Conservation (phyloP, 1,140 invertebrate genomes). For the Bathynomus jamesi region DNA sequence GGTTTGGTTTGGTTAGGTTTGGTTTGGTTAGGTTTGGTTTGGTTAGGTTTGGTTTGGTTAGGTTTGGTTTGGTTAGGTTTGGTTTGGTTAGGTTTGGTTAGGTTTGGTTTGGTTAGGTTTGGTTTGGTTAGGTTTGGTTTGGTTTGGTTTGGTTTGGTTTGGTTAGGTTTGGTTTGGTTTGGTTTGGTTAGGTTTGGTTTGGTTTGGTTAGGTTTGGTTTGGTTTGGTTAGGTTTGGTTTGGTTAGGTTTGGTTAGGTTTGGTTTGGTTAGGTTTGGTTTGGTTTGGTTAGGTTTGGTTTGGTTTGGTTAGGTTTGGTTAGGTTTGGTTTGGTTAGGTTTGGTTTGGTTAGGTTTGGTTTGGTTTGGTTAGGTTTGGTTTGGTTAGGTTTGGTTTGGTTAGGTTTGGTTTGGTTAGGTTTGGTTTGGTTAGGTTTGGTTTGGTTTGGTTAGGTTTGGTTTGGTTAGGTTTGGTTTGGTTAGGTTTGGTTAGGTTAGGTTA, state of each 20-base stretch:
- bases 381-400: conserved; percentile 10
- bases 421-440: conserved; percentile 11
- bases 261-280: neutral
- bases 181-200: neutral
- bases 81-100: neutral
- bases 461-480: conserved; percentile 9
- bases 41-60: neutral
- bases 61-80: conserved; percentile 1
- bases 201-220: neutral
- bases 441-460: conserved; percentile 8
- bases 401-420: conserved; percentile 13
- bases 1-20: neutral
- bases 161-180: neutral
- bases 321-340: neutral
- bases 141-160: neutral
- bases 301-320: neutral
- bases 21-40: neutral
- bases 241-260: neutral
- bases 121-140: neutral
- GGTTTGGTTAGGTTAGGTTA: conserved; percentile 8
- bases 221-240: neutral
- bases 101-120: neutral
- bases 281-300: neutral
- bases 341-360: conserved; percentile 6
- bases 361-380: conserved; percentile 5